Conservation (phyloP, 2,797 vertebrate genomes). For the Masticophis lateralis region DNA sequence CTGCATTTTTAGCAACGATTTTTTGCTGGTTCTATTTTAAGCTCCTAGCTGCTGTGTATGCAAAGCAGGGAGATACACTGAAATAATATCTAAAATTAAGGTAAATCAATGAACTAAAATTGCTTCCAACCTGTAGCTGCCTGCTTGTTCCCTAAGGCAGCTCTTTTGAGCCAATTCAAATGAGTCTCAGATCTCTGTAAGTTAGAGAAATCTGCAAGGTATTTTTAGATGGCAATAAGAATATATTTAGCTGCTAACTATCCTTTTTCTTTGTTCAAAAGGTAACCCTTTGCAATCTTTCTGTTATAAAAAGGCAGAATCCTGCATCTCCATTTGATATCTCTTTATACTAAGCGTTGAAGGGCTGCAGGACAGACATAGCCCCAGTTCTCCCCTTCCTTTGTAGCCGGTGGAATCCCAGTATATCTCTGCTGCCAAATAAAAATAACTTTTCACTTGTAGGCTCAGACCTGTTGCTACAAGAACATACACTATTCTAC, state of each 20-base stretch:
- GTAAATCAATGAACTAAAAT: neutral
- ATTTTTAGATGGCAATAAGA: neutral
- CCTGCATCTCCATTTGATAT: neutral
- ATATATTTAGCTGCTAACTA: neutral
- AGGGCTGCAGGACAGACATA: neutral
- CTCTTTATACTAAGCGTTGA: neutral
- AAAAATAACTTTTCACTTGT: neutral
- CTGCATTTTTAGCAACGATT: neutral
- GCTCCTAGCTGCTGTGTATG: neutral
- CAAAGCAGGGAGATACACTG: neutral
- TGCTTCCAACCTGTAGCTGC: neutral
- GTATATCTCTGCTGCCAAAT: neutral
- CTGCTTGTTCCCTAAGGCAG: neutral
- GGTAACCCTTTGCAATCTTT: neutral
- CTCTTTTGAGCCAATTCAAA: neutral
- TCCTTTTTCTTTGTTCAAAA: neutral
- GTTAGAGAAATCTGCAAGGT: neutral
- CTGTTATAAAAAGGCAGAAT: constrained; percentile 19
- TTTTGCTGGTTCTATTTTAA: neutral
- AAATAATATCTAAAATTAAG: neutral
- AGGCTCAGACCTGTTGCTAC: neutral
- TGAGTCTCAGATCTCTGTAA: neutral
- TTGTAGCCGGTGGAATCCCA: neutral
- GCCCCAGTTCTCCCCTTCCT: neutral
- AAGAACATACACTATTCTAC: neutral